Percentiles rank a stretch among this genome's conserved stretches.
phyloP scores from a whole-genome alignment of 2,113 vertebrate genomes.

The Felis chaus region DNA sequence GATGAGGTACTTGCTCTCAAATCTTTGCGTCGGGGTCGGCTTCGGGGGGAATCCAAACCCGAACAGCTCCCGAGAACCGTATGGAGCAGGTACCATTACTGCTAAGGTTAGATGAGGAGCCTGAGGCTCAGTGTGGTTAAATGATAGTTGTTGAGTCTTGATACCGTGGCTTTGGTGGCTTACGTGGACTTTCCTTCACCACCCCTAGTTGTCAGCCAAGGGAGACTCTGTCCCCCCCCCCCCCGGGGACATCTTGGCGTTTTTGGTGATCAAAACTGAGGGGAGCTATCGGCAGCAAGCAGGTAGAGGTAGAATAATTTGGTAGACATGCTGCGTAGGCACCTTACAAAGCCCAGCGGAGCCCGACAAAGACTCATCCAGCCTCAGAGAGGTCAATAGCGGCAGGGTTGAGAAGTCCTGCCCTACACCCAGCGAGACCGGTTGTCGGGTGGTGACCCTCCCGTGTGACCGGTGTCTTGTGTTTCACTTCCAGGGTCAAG shows the following conservation, averaged over 20 bases:
- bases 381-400: background rate
- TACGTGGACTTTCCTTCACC: background rate
- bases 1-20: background rate
- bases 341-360: too few relatives aligned
- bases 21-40: background rate
- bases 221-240: background rate
- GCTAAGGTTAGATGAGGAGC: background rate
- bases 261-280: background rate
- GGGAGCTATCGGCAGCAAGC: background rate
- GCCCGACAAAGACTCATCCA: background rate
- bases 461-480: conserved; percentile 4
- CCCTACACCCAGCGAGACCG: background rate
- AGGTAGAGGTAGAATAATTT: background rate
- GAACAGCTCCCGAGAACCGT: background rate
- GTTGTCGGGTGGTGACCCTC: background rate
- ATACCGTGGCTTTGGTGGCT: background rate
- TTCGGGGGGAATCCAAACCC: background rate
- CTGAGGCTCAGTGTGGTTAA: background rate
- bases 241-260: background rate
- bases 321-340: background rate
- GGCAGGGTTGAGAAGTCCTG: background rate
- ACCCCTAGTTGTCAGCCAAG: background rate
- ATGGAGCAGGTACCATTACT: background rate
- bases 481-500: conserved; percentile 92
- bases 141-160: background rate